Base-by-base conservation (phyloP, 2,888 invertebrate species). In the Brachypalpus laphriformis region DNA sequence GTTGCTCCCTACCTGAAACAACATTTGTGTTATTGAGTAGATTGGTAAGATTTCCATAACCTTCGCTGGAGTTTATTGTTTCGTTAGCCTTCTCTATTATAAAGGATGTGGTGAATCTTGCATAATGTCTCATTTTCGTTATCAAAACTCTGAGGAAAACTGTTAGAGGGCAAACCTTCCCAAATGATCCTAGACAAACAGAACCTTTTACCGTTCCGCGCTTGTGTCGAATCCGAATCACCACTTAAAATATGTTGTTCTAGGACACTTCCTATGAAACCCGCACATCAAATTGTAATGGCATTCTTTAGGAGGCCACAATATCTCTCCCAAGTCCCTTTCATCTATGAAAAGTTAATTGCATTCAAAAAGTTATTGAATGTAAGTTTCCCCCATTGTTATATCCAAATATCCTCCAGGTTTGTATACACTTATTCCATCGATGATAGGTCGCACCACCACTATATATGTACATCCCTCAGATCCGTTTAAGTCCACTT, bases 401-500 rank as follows among this genome's bases (percentile, higher is more conserved):
- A 18, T 54, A 20, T 63, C 28, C 37, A 31, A 31, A 57, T 56
- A 47, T 11, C 66, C 40, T 18, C 11, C 16, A 56, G 40, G 49
- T 54, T 11, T 49, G 25, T 74, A 20, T n/a, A n/a, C n/a, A 47
- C n/a, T 31, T 22, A 74, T 45, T 28, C n/a, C 40, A 76, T 42
- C 34, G 34, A 49, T 49, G 31, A 74, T 66, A 37, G 63, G 20
- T 16, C 9, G 25, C 34, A 22, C 6, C 34, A 56, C 31, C 22
- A 9, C 11, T 7, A n/a, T 11, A 8, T n/a, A n/a, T n/a, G 3
- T 37, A n/a, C 6, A 56, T 22, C 9, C 49, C 22, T 28, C 28
- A 78, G 82, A 77, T 77, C 31, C 63, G 68, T 74, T 78, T 72
- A 83, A 66, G 74, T 31, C 20, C 57, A 80, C 70, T 71, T 68